Evolutionary conservation across 2,797 vertebrate species (phyloP).

Genomic region (Acipenser oxyrinchus): DNA sequence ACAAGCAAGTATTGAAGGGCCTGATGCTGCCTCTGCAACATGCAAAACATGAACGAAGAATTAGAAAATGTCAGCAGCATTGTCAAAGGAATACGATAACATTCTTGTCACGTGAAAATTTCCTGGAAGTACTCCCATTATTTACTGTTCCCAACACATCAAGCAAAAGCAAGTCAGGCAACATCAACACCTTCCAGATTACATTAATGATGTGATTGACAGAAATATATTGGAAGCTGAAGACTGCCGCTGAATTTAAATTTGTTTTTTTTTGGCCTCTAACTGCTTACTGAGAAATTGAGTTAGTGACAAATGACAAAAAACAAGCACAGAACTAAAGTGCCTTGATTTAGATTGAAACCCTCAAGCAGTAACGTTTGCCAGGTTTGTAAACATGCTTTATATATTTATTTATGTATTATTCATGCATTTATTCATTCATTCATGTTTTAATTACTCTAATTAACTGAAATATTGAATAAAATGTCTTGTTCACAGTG

Average conservation of each 20-base stretch:
- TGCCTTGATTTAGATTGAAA: background rate
- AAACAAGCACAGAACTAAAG: constrained; percentile 22
- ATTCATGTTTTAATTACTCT: too few relatives aligned
- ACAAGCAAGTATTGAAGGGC: constrained; percentile 36
- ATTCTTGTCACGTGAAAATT: constrained; percentile 23
- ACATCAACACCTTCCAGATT: constrained; percentile 1
- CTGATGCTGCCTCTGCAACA: constrained; percentile 31
- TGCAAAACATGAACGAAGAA: constrained; percentile 27
- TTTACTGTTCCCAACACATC: constrained; percentile 22
- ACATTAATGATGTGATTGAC: constrained; percentile 18
- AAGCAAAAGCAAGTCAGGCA: constrained; percentile 19
- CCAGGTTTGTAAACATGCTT: too few relatives aligned
- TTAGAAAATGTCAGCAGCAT: constrained; percentile 6
- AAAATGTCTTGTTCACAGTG: too few relatives aligned
- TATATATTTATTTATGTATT: too few relatives aligned
- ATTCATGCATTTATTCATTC: too few relatives aligned
- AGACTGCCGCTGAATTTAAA: constrained; percentile 28
- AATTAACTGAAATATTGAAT: too few relatives aligned
- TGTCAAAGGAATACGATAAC: background rate
- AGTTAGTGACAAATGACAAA: constrained; percentile 20
- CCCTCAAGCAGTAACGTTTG: background rate
- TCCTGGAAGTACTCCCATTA: constrained; percentile 10
- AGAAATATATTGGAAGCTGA: constrained; percentile 20
- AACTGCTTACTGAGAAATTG: constrained; percentile 30
- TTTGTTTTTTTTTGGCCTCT: constrained; percentile 25